Percentiles rank a stretch among this genome's conserved stretches.
Evolutionary conservation across 1,140 invertebrate genomes (phyloP).

Genomic region (Pseudomyrmex pallidus): DNA sequence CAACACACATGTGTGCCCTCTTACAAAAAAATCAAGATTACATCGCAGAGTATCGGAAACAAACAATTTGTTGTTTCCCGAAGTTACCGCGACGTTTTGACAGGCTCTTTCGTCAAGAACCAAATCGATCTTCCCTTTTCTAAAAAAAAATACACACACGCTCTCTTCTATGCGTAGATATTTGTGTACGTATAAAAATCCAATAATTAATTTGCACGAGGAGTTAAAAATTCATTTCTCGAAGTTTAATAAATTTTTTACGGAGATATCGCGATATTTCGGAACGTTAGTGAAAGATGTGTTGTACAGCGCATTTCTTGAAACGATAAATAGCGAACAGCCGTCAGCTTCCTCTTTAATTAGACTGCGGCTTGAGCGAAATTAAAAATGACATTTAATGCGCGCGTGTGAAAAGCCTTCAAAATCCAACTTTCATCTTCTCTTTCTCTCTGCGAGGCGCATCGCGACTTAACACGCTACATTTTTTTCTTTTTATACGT

Average conservation of each 20-base stretch:
- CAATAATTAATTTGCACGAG: no score
- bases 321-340: background rate
- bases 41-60: constrained; percentile 1
- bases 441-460: no score
- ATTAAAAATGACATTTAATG: constrained; percentile 20
- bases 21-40: constrained; percentile 4
- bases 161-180: background rate
- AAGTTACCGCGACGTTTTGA: background rate
- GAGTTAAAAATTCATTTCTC: no score
- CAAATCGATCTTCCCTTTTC: background rate
- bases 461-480: background rate
- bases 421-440: background rate
- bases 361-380: background rate
- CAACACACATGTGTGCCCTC: background rate
- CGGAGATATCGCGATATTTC: no score
- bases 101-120: background rate
- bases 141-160: no score
- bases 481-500: background rate
- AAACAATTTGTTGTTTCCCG: constrained; percentile 19
- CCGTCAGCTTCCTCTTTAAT: background rate
- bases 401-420: background rate
- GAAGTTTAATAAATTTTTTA: no score
- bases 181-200: background rate
- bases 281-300: no score
- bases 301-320: background rate